These are phyloP conservation scores for Psix sp. DNA, from an alignment of 1,140 invertebrate species.

Conservation along the genomic window DNA sequence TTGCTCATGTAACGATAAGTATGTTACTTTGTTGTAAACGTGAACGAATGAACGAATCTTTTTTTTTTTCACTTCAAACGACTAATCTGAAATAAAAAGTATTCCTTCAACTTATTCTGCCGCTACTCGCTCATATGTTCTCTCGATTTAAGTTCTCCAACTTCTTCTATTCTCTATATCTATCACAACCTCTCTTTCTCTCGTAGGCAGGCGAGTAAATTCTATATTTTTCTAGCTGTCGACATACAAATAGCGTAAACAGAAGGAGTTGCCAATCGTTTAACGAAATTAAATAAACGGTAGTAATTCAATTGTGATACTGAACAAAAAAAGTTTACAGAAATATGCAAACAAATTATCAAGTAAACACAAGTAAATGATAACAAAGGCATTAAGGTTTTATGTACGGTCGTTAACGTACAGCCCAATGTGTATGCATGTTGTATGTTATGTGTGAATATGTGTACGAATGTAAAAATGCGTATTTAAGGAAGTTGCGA, in stretches of 20 bases:
- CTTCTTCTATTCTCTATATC: conserved; percentile 49
- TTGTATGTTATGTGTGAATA: conserved; percentile 58
- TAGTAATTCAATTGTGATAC: conserved; percentile 63
- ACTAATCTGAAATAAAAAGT: conserved; percentile 34
- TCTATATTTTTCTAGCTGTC: conserved; percentile 69
- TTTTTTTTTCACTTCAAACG: conserved; percentile 3
- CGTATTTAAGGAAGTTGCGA: conserved; percentile 48
- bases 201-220: conserved; percentile 66
- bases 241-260: conserved; percentile 49
- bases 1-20: conserved; percentile 8
- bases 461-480: conserved; percentile 52
- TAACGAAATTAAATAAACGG: conserved; percentile 59
- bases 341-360: conserved; percentile 32
- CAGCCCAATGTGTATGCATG: conserved; percentile 57
- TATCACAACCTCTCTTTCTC: conserved; percentile 51
- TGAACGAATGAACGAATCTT: not conserved
- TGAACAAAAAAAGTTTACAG: conserved; percentile 44
- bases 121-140: conserved; percentile 55
- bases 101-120: conserved; percentile 36
- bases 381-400: conserved; percentile 60
- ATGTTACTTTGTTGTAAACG: conserved; percentile 2
- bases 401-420: conserved; percentile 56
- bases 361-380: conserved; percentile 36
- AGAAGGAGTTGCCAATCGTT: conserved; percentile 65
- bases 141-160: conserved; percentile 56